Base-by-base conservation (phyloP, 2,113 vertebrate species). In the Regulus satrapa region DNA sequence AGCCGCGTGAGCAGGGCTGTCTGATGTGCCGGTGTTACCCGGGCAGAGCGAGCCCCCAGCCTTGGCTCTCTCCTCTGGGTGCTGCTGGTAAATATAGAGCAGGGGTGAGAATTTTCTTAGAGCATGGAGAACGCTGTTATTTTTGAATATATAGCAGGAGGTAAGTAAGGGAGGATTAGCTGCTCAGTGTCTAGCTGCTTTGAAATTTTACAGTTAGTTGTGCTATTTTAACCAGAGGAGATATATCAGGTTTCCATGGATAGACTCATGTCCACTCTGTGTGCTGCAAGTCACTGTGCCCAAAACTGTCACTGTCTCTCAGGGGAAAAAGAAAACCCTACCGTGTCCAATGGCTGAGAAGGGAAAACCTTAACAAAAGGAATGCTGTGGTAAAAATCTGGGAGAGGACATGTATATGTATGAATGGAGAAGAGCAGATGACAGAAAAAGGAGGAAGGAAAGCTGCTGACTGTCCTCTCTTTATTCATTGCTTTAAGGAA, bases 121-220 rank as follows among this genome's bases (percentile, higher is more conserved):
- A 77, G 38, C 92, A 67, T 32, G 72, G 79, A 80, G 92, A 90
- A 90, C 8, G 5, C 51, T 76, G 62, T 89, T 97, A 91, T 94
- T 95, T 83, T 88, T 94, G 59, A 95, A 45, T 84, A 40, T 84
- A 61, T 84, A 89, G 75, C 85, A 80, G 88, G 88, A 95, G 78
- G 82, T 94, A 94, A 88, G 82, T 67, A 55, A 94, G 78, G 63
- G 55, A 64, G 85, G 88, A 95, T 95, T 90, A 94, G 88, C 88
- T 94, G 90, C 92, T 92, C 85, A 52, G 40, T 45, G 85, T 94
- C 90, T 91, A 91, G 72, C 79, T 81, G 77, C 94, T 90, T 96
- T 95, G 94, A 95, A 95, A 97, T 92, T 84, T 96, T 96, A 89
- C 94, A 86, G 94, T 96, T 97, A 93, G 90, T 95, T 91, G 88